Evolutionary conservation across 2,797 vertebrate species (phyloP), one percentile per base, ranked within the genome.

Genomic region (Chrosomus eos): DNA sequence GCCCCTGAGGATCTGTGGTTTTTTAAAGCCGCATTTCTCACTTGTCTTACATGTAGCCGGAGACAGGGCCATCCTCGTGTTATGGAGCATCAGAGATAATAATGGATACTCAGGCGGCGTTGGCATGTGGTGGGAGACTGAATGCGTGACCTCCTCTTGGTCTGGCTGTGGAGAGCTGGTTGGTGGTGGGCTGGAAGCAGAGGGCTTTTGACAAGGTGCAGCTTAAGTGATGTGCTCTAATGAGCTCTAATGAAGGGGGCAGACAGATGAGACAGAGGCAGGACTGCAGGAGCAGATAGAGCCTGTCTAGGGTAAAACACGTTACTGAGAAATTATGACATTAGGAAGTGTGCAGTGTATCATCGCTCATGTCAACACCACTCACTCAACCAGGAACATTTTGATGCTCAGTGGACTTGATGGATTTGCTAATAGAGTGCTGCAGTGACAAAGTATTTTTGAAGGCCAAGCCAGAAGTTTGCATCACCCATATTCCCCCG

Each of bases 11-110:
- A 60, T 58, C 45, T 55, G 64, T 64, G 71, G 23, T 38, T 74
- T 83, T 74, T 80, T 83, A 80, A 83, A 87, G 76, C 53, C 11
- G 38, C 60, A 85, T 72, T 78, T 66, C 66, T 77, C 78, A 87
- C 40, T 85, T 62, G 80, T 60, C 68, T 82, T 45, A 64, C 60
- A 18, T 1, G 43, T 48, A 51, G 40, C 45, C 38, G 7, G 28
- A 72, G 82, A 71, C 53, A 55, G 48, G 48, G 28, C 73, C 68
- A 40, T 45, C 55, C 33, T 16, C 0, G 11, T 60, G 18, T 60
- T 21, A 14, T 31, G 5, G 26, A 26, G 23, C 23, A 64, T n/a
- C 23, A 53, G 77, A 55, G 75, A 86, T 73, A 72, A 71, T 79
- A 70, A 76, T 23, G 36, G 48, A 79, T 16, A 62, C 7, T 33